Evolutionary conservation across 2,113 vertebrate species (phyloP).

Genomic region (Origma solitaria): DNA sequence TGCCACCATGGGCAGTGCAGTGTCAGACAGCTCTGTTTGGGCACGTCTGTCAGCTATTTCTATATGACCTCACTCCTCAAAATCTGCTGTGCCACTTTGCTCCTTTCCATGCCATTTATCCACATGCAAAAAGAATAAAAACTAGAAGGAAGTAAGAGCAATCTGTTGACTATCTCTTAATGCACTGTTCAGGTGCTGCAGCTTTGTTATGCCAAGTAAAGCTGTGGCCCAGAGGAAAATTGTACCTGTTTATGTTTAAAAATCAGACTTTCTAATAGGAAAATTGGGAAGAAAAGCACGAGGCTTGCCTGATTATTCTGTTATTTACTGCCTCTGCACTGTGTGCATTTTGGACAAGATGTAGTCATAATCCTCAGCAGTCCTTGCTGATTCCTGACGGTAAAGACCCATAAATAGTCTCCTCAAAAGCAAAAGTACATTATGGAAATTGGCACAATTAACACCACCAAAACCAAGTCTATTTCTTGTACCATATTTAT

Average conservation of each 20-base stretch:
- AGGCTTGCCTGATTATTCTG: not conserved
- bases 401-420: not conserved
- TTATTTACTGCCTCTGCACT: not conserved
- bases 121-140: not conserved
- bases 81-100: not conserved
- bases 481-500: not conserved
- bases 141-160: not conserved
- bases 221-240: not conserved
- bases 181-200: not conserved
- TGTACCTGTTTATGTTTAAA: not conserved
- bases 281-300: accelerated
- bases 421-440: not conserved
- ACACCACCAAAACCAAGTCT: not conserved
- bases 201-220: not conserved
- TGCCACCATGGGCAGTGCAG: not conserved
- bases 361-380: not conserved
- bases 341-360: not conserved
- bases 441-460: not conserved
- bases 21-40: not conserved
- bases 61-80: not conserved
- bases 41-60: not conserved
- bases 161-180: not conserved
- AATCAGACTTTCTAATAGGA: not conserved
- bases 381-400: not conserved
- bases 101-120: not conserved